Percentiles rank a stretch among this genome's conserved stretches.
Conservation (phyloP, 2,113 vertebrate species). For the Micromys minutus region DNA sequence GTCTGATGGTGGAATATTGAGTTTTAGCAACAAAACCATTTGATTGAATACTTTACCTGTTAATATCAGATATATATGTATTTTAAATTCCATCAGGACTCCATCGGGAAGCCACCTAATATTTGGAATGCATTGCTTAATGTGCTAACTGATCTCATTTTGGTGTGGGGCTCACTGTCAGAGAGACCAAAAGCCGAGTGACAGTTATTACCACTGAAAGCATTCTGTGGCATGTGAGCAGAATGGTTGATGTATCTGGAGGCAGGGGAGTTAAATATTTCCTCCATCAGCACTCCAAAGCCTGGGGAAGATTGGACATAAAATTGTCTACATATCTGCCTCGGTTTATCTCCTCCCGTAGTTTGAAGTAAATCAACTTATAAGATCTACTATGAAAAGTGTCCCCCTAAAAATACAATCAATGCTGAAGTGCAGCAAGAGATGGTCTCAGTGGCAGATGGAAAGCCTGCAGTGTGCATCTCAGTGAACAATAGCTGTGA, state of each 20-base stretch:
- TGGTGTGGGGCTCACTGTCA: constrained; percentile 57
- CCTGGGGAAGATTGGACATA: constrained; percentile 64
- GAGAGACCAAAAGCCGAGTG: constrained; percentile 69
- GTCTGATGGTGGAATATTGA: constrained; percentile 48
- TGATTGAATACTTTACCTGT: constrained; percentile 59
- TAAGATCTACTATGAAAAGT: constrained; percentile 31
- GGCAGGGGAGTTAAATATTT: constrained; percentile 69
- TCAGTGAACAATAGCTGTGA: constrained; percentile 69
- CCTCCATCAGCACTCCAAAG: constrained; percentile 75
- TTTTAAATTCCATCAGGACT: constrained; percentile 72
- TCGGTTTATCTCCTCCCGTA: not conserved
- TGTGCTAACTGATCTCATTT: constrained; percentile 62
- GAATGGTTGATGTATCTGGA: constrained; percentile 75
- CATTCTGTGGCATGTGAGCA: constrained; percentile 64
- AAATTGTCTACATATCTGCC: not conserved
- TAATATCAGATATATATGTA: constrained; percentile 65
- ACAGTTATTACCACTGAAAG: constrained; percentile 82
- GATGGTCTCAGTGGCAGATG: constrained; percentile 58
- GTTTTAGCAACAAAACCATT: constrained; percentile 73
- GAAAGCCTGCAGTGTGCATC: constrained; percentile 67
- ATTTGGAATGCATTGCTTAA: constrained; percentile 66
- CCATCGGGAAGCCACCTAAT: constrained; percentile 68
- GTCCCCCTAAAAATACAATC: constrained; percentile 55
- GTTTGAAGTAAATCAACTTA: constrained; percentile 41
- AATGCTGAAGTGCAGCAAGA: constrained; percentile 68